A percentile compares a stretch with the other conserved stretches of the same genome.
Conservation (phyloP, 2,113 vertebrate genomes). For the Astur gentilis region DNA sequence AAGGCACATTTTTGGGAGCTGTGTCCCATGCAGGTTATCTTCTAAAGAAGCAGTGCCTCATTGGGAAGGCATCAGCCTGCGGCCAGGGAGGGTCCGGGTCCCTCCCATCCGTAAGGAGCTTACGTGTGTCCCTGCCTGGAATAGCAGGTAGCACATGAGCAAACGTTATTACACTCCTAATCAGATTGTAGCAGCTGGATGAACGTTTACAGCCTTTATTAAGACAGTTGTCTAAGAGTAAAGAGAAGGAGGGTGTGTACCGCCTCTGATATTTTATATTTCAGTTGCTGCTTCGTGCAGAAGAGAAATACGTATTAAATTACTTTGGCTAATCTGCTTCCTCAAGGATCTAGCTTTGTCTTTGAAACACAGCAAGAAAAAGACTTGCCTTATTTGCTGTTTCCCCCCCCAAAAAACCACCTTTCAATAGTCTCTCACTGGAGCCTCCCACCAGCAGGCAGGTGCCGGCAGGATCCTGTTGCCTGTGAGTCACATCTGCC, state of each 20-base stretch:
- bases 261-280: neutral
- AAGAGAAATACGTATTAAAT: neutral
- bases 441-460: neutral
- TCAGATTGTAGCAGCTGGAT: neutral
- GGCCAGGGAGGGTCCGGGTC: neutral
- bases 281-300: accelerated
- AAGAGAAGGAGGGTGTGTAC: neutral
- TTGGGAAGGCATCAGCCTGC: neutral
- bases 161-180: neutral
- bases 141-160: neutral
- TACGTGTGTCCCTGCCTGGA: neutral
- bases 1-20: neutral
- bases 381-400: neutral
- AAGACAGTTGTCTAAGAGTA: neutral
- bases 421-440: accelerated
- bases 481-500: neutral
- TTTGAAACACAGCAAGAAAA: neutral
- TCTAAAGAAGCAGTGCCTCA: neutral
- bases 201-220: neutral
- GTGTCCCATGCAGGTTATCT: neutral
- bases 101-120: neutral
- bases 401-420: neutral
- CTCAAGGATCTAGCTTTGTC: neutral
- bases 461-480: neutral
- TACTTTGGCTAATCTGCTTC: neutral